Evolutionary conservation across 2,113 vertebrate genomes (phyloP), one percentile per base, ranked within the genome.

Genomic region (Deroptyus accipitrinus): DNA sequence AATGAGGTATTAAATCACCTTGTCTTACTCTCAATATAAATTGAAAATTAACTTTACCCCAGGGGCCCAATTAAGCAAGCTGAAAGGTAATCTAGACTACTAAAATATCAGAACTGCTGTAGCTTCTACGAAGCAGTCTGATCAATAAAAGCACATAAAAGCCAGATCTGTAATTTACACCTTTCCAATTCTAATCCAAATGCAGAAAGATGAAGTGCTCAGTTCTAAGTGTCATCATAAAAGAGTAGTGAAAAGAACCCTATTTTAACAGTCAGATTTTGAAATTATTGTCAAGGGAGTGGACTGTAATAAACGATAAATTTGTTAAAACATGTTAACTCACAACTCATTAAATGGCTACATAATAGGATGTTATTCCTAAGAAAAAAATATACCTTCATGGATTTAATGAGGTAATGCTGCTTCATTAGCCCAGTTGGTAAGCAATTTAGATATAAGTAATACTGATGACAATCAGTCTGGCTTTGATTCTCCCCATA

Each of bases 121-220:
- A 3, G 84, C 73, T 96, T 73, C 76, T 95, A 66, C 0, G 0
- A 96, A 97, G 78, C 52, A 77, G 35, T 57, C 74, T 83, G 92
- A 97, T 98, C 96, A 97, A 97, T 97, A 97, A 95, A 70, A 41
- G 44, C 79, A 92, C 92, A 92, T 96, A 96, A 97, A 97, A 97
- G 84, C 59, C 86, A 94, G 90, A 94, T 90, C 86, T 42, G 8
- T 93, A 96, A 97, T 97, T 97, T 95, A 95, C 86, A 97, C 91
- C 90, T 96, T 70, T 82, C 66, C 19, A 5, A 68, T 55, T 94
- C 83, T 78, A 92, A 91, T 82, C 69, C 63, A 91, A 94, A 96
- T 13, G 76, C 88, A 78, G 42, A 75, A 85, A 94, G 94, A 97
- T 94, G 68, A 97, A 97, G 41, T 48, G 86, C 68, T 94, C 69